These are phyloP conservation scores for Acromyrmex charruanus DNA, from an alignment of 1,140 invertebrate species.

Conservation along the genomic window DNA sequence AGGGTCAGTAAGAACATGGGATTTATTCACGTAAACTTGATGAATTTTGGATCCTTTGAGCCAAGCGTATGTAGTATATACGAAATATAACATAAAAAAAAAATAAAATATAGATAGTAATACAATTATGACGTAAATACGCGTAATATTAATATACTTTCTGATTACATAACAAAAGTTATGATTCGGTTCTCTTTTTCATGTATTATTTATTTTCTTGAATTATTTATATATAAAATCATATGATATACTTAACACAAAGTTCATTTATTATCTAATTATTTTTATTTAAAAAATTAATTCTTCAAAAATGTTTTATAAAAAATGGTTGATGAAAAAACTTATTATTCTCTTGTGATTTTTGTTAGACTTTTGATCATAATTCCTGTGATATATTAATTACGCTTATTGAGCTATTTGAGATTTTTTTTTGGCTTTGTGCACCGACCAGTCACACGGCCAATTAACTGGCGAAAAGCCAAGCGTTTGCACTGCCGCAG, in stretches of 20 bases:
- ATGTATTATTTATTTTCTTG: background rate
- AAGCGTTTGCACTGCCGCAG: constrained; percentile 71
- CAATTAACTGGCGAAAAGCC: constrained; percentile 79
- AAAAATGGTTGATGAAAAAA: background rate
- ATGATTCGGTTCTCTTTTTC: background rate
- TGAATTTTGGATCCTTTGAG: constrained; percentile 66
- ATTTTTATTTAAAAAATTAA: background rate
- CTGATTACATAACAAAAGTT: background rate
- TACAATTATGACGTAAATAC: background rate
- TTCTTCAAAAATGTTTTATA: background rate
- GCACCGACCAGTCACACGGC: constrained; percentile 64
- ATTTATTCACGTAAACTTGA: constrained; percentile 68
- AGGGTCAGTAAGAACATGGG: constrained; percentile 74
- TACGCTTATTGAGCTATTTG: constrained; percentile 28
- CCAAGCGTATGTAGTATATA: background rate
- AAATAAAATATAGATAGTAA: background rate
- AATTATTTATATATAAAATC: background rate
- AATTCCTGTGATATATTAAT: constrained; percentile 13
- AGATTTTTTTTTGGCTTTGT: constrained; percentile 20
- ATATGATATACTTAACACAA: background rate
- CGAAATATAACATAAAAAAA: background rate
- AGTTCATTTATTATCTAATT: background rate
- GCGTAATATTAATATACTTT: constrained; percentile 21
- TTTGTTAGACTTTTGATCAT: background rate
- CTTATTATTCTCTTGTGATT: background rate